Percentiles rank a stretch among this genome's conserved stretches.
phyloP scores from a whole-genome alignment of 2,113 vertebrate species.

The Gallinago undulata region DNA sequence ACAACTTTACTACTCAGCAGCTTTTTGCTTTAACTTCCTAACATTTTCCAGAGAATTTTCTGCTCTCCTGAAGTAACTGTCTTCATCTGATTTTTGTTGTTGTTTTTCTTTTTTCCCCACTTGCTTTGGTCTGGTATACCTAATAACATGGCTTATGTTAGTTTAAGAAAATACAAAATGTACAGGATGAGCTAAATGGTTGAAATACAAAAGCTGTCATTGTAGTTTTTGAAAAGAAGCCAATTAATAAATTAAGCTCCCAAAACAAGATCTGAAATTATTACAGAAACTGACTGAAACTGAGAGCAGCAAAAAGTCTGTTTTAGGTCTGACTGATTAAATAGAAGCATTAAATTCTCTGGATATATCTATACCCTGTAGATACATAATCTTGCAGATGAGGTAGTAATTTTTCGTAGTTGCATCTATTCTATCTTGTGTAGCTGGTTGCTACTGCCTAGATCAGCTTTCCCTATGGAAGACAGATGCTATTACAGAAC shows the following conservation, averaged over 20 bases:
- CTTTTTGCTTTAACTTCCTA: background rate
- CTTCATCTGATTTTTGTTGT: background rate
- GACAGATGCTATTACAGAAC: background rate
- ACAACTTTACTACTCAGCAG: background rate
- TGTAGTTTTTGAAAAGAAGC: background rate
- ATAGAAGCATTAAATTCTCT: background rate
- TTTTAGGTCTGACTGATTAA: background rate
- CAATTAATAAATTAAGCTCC: background rate
- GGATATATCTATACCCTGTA: background rate
- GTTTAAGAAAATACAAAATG: background rate
- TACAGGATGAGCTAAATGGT: background rate
- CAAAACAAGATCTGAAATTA: background rate
- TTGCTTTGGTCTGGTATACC: background rate
- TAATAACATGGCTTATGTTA: background rate
- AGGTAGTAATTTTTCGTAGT: background rate
- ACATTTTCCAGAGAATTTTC: background rate
- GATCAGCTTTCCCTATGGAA: background rate
- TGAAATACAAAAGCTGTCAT: background rate
- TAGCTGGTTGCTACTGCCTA: background rate
- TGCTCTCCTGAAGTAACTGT: background rate
- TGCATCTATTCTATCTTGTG: background rate
- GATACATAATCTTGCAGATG: background rate
- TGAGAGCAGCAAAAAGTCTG: background rate
- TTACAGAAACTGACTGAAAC: background rate
- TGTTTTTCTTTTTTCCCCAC: background rate